Evolutionary conservation across 35 echinoderm and acorn worm genomes (phyloP).

Genomic region (Patiria miniata): DNA sequence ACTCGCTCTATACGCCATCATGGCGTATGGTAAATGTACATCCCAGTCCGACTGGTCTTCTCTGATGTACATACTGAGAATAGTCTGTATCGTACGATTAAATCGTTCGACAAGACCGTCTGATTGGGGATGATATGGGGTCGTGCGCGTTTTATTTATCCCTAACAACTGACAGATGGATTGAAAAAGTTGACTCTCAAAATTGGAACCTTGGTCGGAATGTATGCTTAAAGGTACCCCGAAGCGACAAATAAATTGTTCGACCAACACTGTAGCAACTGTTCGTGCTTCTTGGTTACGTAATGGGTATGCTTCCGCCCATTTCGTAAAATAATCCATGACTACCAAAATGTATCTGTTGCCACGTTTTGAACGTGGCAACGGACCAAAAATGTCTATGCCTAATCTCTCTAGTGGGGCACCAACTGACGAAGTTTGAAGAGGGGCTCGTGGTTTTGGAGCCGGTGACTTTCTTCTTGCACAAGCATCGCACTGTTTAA

Average conservation of each 20-base stretch:
- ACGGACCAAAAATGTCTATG: constrained; percentile 45
- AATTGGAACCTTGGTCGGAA: constrained; percentile 64
- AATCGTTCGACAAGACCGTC: constrained; percentile 53
- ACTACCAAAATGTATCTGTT: constrained; percentile 50
- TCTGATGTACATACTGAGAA: constrained; percentile 6
- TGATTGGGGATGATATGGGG: constrained; percentile 38
- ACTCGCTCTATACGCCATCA: constrained; percentile 39
- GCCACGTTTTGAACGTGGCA: constrained; percentile 33
- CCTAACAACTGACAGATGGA: constrained; percentile 58
- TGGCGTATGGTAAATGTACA: constrained; percentile 34
- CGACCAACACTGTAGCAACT: constrained; percentile 43
- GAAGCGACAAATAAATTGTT: constrained; percentile 61
- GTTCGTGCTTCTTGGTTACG: constrained; percentile 66
- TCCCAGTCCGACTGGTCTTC: constrained; percentile 41
- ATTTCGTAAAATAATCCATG: constrained; percentile 65
- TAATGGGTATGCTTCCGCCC: constrained; percentile 54
- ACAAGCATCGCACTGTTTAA: neutral
- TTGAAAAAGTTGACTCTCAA: constrained; percentile 63
- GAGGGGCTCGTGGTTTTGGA: neutral
- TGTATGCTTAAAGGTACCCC: constrained; percentile 49
- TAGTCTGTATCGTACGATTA: constrained; percentile 42
- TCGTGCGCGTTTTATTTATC: constrained; percentile 61
- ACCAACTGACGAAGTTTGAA: constrained; percentile 30
- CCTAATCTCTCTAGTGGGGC: constrained; percentile 54
- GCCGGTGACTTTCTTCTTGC: neutral